A percentile compares a stretch with the other conserved stretches of the same genome.
Conservation (phyloP, 2,888 invertebrate species). For the Oeneis ivallda region DNA sequence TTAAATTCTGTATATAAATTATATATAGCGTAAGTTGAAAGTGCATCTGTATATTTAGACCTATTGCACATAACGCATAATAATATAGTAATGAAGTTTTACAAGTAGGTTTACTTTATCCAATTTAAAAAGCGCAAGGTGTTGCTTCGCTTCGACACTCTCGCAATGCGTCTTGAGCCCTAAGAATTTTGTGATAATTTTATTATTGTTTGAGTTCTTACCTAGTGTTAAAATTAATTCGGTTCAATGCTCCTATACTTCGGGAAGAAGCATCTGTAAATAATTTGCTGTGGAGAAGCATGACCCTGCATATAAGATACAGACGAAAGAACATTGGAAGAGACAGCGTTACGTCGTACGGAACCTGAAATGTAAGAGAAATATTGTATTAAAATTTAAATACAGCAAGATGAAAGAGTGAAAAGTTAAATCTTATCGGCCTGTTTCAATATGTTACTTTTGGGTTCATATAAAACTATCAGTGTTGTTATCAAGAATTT, state of each 20-base stretch:
- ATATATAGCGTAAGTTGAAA: too few species aligned
- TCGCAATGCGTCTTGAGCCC: too few species aligned
- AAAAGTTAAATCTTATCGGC: background rate
- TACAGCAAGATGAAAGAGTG: background rate
- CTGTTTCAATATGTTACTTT: background rate
- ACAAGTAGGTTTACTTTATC: too few species aligned
- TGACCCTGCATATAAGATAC: conserved; percentile 99
- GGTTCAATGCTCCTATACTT: conserved; percentile 97
- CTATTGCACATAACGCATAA: too few species aligned
- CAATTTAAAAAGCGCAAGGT: too few species aligned
- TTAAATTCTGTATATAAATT: too few species aligned
- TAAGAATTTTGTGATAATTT: too few species aligned
- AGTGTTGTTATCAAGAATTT: background rate
- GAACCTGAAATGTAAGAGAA: conserved; percentile 82
- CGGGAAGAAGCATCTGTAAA: conserved; percentile 99
- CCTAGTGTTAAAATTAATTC: conserved; percentile 99
- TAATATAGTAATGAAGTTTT: too few species aligned
- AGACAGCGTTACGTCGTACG: conserved; percentile 98
- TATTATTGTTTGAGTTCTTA: too few species aligned
- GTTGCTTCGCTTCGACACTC: too few species aligned
- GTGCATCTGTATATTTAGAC: too few species aligned
- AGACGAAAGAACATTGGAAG: conserved; percentile 99
- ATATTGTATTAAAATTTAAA: background rate
- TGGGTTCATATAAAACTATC: background rate
- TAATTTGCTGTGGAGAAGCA: conserved; percentile 99